A percentile compares a stretch with the other conserved stretches of the same genome.
phyloP scores from a whole-genome alignment of 2,888 invertebrate species.

The Sinelater perroti region DNA sequence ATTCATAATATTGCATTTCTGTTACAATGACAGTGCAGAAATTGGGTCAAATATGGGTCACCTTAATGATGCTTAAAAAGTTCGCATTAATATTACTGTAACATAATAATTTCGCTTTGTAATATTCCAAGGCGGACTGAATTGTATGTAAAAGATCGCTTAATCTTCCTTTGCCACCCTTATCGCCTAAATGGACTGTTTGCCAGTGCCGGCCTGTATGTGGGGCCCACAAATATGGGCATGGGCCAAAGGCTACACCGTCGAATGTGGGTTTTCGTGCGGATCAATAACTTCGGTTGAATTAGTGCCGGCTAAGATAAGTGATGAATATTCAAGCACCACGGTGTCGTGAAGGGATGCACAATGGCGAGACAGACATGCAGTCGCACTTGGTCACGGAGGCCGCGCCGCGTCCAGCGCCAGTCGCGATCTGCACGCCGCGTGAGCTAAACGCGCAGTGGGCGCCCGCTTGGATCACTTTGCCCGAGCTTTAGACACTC shows the following conservation, averaged over 20 bases:
- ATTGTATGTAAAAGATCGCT: no score
- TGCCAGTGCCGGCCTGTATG: background rate
- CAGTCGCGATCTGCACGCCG: slow-evolving; percentile 47
- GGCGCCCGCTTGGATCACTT: slow-evolving; percentile 30
- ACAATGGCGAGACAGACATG: slow-evolving; percentile 36
- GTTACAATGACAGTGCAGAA: no score
- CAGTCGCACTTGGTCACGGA: slow-evolving; percentile 35
- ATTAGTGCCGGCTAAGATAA: slow-evolving; percentile 24
- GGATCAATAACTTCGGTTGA: slow-evolving; percentile 9
- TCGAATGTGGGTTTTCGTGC: slow-evolving; percentile 15
- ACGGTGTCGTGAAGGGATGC: slow-evolving; percentile 27
- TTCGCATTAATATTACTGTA: no score
- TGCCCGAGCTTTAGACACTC: slow-evolving; percentile 31
- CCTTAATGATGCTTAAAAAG: no score
- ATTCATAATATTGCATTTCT: no score
- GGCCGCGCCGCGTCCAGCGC: slow-evolving; percentile 33
- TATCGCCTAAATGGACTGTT: no score
- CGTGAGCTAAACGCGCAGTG: slow-evolving; percentile 41
- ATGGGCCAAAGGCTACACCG: no score
- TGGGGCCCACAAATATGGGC: background rate
- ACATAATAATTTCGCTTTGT: no score
- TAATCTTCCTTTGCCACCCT: no score
- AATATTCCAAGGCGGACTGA: no score
- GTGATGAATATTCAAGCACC: slow-evolving; percentile 30
- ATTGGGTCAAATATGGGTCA: no score